Evolutionary conservation across 2,888 invertebrate genomes (phyloP).

Genomic region (Lissocephala sabroskyi): DNA sequence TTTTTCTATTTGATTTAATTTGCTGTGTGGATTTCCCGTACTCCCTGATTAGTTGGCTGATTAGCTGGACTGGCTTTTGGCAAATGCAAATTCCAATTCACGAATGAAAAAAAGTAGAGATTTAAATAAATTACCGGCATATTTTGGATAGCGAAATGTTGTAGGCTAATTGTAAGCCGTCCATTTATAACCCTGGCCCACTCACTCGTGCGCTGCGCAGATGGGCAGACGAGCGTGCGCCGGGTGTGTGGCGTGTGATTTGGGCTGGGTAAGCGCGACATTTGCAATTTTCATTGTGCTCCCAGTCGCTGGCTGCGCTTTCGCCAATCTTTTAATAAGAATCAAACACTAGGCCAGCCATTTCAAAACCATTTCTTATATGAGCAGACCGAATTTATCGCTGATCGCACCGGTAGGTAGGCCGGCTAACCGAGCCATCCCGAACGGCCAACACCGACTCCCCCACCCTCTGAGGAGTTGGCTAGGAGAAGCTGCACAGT

Average conservation of each 20-base stretch:
- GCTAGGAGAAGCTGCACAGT: too few relatives aligned
- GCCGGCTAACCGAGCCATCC: neutral
- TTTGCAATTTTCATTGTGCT: slow-evolving; percentile 51
- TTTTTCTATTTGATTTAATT: slow-evolving; percentile 10
- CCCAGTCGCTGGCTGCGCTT: slow-evolving; percentile 41
- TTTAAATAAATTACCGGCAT: slow-evolving; percentile 53
- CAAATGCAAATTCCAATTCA: slow-evolving; percentile 1
- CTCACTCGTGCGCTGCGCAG: neutral
- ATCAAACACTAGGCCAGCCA: slow-evolving; percentile 65
- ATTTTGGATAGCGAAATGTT: slow-evolving; percentile 40
- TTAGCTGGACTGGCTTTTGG: slow-evolving; percentile 43
- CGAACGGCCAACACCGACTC: neutral
- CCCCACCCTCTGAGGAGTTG: slow-evolving; percentile 3
- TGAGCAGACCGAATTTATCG: slow-evolving; percentile 55
- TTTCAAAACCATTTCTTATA: slow-evolving; percentile 65
- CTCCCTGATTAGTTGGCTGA: slow-evolving; percentile 48
- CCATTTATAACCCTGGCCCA: neutral
- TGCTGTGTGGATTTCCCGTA: slow-evolving; percentile 31
- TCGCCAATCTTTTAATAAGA: slow-evolving; percentile 65
- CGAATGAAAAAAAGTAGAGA: slow-evolving; percentile 10
- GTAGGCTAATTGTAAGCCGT: slow-evolving; percentile 62
- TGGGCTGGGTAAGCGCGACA: slow-evolving; percentile 30
- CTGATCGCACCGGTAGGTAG: slow-evolving; percentile 60
- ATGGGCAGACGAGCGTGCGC: neutral
- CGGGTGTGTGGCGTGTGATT: neutral